phyloP scores from a whole-genome alignment of 2,888 invertebrate genomes.

The Aethes cnicana region DNA sequence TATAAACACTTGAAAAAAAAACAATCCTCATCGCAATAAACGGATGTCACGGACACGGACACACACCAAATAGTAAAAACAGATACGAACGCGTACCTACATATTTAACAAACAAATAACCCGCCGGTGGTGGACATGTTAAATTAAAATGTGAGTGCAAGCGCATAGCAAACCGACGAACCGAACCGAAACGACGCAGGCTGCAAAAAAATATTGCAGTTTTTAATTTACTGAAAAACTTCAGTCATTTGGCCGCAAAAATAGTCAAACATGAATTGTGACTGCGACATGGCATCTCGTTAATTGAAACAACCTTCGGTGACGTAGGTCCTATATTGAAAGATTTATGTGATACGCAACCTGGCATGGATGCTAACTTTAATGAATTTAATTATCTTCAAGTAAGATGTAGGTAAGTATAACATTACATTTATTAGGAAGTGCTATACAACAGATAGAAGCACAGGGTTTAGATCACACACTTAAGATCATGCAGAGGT shows the following conservation, averaged over 20 bases:
- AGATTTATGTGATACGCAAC: neutral
- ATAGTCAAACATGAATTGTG: constrained; percentile 49
- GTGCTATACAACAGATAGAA: too few relatives aligned
- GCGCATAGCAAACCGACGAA: constrained; percentile 30
- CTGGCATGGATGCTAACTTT: too few relatives aligned
- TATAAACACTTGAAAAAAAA: too few relatives aligned
- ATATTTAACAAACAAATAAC: neutral
- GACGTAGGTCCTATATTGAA: neutral
- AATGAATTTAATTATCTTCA: too few relatives aligned
- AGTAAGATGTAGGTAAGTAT: too few relatives aligned
- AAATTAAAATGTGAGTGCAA: constrained; percentile 21
- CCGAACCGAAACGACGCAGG: constrained; percentile 33
- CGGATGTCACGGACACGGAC: too few relatives aligned
- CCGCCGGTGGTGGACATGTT: constrained; percentile 2
- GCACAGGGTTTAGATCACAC: too few relatives aligned
- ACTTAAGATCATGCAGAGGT: constrained; percentile 11
- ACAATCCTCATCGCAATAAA: too few relatives aligned
- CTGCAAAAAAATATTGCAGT: constrained; percentile 43
- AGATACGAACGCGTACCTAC: too few relatives aligned
- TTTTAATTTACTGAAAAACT: constrained; percentile 63
- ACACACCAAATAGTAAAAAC: too few relatives aligned
- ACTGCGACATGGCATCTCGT: constrained; percentile 40
- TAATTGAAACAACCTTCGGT: neutral
- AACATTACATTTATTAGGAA: too few relatives aligned
- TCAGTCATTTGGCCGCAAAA: constrained; percentile 64